Percentiles rank a stretch among this genome's conserved stretches.
phyloP scores from a whole-genome alignment of 2,888 invertebrate species.

The Philereme transversata region DNA sequence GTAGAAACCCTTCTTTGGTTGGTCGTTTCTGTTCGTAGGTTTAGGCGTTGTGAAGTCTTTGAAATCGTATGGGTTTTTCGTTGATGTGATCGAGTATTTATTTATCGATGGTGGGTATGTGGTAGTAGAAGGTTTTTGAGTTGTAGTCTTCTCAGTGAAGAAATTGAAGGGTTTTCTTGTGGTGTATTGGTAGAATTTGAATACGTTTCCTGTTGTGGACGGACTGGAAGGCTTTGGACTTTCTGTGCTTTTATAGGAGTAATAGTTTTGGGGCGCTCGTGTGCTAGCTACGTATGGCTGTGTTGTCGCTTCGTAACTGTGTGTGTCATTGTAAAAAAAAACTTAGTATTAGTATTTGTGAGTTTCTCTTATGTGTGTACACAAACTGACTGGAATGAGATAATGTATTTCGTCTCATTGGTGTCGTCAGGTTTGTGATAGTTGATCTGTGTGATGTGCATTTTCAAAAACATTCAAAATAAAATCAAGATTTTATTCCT shows the following conservation, averaged over 20 bases:
- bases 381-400: slow-evolving; percentile 63
- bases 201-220: slow-evolving; percentile 53
- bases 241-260: slow-evolving; percentile 52
- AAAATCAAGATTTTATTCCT: too few species aligned
- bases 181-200: slow-evolving; percentile 57
- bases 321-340: slow-evolving; percentile 58
- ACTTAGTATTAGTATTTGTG: slow-evolving; percentile 56
- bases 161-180: slow-evolving; percentile 51
- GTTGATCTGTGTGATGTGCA: slow-evolving; percentile 28
- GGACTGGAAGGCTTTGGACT: slow-evolving; percentile 39
- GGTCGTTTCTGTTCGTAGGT: slow-evolving; percentile 15
- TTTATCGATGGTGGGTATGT: slow-evolving; percentile 59
- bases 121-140: slow-evolving; percentile 42
- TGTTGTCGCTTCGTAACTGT: slow-evolving; percentile 77
- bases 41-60: slow-evolving; percentile 71
- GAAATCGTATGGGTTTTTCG: slow-evolving; percentile 83
- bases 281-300: slow-evolving; percentile 74
- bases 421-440: slow-evolving; percentile 55
- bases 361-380: slow-evolving; percentile 44
- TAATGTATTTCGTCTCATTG: slow-evolving; percentile 55
- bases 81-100: slow-evolving; percentile 77
- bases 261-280: slow-evolving; percentile 52
- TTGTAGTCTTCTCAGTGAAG: slow-evolving; percentile 59
- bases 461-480: neutral
- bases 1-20: slow-evolving; percentile 66